Conservation (phyloP, 2,797 vertebrate species). For the Urophycis tenuis region DNA sequence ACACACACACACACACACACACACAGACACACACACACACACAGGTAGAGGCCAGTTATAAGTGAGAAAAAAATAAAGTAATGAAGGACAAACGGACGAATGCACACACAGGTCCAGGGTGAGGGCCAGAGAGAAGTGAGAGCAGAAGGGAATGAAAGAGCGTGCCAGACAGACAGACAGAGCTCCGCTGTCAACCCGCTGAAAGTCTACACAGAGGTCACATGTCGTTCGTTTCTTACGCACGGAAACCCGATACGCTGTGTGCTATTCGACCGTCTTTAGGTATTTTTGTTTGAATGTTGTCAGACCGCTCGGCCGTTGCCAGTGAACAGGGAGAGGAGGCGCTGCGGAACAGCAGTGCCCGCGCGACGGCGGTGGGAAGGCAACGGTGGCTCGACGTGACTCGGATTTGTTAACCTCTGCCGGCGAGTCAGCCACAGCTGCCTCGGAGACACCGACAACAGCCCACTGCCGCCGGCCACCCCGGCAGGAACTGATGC, state of each 20-base stretch:
- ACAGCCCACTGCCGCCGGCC: not conserved
- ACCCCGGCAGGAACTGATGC: slow-evolving; percentile 27
- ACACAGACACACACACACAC: not conserved
- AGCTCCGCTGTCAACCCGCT: slow-evolving; percentile 4
- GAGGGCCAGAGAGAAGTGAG: slow-evolving; percentile 18
- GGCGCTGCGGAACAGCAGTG: not conserved
- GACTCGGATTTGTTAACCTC: not conserved
- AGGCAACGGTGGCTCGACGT: not conserved
- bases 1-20: not conserved
- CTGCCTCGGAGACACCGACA: not conserved
- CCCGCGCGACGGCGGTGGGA: not conserved
- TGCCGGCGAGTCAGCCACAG: not conserved
- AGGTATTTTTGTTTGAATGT: not conserved
- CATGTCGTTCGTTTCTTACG: not conserved
- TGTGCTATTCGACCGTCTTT: not conserved
- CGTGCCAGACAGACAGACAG: not conserved
- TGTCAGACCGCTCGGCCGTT: not conserved
- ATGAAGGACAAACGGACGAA: not conserved
- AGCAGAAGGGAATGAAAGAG: not conserved
- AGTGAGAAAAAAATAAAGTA: not conserved
- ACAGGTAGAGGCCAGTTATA: slow-evolving; percentile 20
- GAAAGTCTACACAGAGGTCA: slow-evolving; percentile 9
- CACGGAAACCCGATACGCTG: not conserved
- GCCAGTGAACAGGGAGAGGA: not conserved
- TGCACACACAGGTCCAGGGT: slow-evolving; percentile 21